These are phyloP conservation scores for Dendropsophus ebraccatus DNA, from an alignment of 2,113 vertebrate genomes.

Conservation along the genomic window DNA sequence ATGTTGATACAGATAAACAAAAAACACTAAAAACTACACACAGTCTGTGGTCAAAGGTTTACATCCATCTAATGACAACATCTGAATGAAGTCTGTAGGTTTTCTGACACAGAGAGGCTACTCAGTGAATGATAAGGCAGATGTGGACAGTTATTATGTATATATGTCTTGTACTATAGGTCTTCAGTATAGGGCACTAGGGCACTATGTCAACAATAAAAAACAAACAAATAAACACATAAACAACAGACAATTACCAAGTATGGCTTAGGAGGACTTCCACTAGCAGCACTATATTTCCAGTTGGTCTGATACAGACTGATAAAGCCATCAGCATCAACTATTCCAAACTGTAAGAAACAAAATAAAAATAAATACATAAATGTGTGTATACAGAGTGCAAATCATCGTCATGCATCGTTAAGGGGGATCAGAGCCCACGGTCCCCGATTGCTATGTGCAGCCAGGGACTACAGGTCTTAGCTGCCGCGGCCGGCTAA, in stretches of 20 bases:
- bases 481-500: too few relatives aligned
- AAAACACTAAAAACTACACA: too few relatives aligned
- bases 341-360: slow-evolving; percentile 86
- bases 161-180: not conserved
- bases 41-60: not conserved
- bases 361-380: not conserved
- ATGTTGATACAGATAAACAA: not conserved
- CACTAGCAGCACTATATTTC: slow-evolving; percentile 81
- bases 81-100: not conserved
- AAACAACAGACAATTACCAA: slow-evolving; percentile 88
- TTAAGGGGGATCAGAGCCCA: too few relatives aligned
- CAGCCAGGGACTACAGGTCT: too few relatives aligned
- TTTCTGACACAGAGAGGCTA: too few relatives aligned
- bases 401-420: too few relatives aligned
- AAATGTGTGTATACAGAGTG: too few relatives aligned
- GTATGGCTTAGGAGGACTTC: slow-evolving; percentile 88
- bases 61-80: not conserved
- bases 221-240: not conserved
- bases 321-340: slow-evolving; percentile 93
- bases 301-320: slow-evolving; percentile 96
- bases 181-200: not conserved
- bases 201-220: not conserved
- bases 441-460: too few relatives aligned
- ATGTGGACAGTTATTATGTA: too few relatives aligned
- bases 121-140: too few relatives aligned